These are phyloP conservation scores for Drosophila subsilvestris DNA, from an alignment of 2,888 invertebrate genomes.

Conservation along the genomic window DNA sequence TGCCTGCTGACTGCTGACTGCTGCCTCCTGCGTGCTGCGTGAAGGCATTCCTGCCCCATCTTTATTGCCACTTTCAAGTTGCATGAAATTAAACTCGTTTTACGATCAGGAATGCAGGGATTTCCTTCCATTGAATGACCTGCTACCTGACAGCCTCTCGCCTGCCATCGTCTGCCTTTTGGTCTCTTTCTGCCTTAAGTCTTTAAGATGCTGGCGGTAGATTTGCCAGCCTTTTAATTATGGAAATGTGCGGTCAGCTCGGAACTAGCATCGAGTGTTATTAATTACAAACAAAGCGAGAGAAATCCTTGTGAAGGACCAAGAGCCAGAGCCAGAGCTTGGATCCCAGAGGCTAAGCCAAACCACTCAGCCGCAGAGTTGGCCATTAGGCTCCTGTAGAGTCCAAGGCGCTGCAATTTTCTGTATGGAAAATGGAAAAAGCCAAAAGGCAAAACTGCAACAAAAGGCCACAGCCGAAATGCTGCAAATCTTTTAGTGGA, in stretches of 20 bases:
- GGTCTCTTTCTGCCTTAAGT: conserved; percentile 45
- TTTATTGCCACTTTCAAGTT: conserved; percentile 77
- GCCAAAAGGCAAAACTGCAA: conserved; percentile 27
- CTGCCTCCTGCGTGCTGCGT: conserved; percentile 19
- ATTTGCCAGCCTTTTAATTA: conserved; percentile 66
- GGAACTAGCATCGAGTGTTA: conserved; percentile 58
- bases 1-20: no score
- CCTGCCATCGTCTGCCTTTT: background rate
- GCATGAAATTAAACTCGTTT: conserved; percentile 75
- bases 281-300: conserved; percentile 62
- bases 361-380: conserved; percentile 49
- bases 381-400: conserved; percentile 57
- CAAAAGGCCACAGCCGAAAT: conserved; percentile 67
- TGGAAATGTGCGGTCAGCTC: conserved; percentile 71
- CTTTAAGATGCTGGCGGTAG: conserved; percentile 51
- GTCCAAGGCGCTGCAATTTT: conserved; percentile 26
- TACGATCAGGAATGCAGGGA: conserved; percentile 63
- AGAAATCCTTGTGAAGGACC: conserved; percentile 32
- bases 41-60: conserved; percentile 56
- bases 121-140: conserved; percentile 1
- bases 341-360: conserved; percentile 41
- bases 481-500: conserved; percentile 73
- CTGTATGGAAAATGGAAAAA: conserved; percentile 27
- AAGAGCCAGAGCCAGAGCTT: conserved; percentile 29
- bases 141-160: background rate